Base-by-base conservation (phyloP, 2,888 invertebrate species). In the Cordilura impudica region DNA sequence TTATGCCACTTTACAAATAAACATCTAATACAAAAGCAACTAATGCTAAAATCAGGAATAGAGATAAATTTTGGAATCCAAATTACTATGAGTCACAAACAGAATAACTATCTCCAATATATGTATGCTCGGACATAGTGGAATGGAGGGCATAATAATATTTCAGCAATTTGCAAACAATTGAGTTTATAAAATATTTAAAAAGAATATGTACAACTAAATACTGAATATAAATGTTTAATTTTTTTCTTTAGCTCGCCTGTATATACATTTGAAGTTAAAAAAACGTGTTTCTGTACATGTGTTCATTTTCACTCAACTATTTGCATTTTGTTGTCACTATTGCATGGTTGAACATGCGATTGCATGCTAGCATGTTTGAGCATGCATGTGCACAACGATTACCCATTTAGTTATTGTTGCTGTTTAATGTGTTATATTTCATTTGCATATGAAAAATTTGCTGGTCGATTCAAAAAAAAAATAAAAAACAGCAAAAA, bases 341-440 rank as follows among this genome's bases (percentile, higher is more conserved):
- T 51, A 54, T 31, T 53, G 35, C 51, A 47, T 63, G 65, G 12
- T 12, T 31, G 18, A 69, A 18, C 69, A 53, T 63, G 65, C 63
- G 31, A 45, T 60, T 67, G 39, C 69, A 63, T 69, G 66, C 16
- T 60, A 23, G 12, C 49, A 21, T 51, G 63, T 47, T 29, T 63
- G 63, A 19, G 63, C 35, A 39, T 69, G 58, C 51, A 31, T 69
- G 47, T 54, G 35, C 73, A 58, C 29, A 69, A 49, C 65, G 65
- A 73, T 70, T 70, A 78, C 60, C 58, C 73, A 65, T 78, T 72
- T 66, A 43, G 51, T 60, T 35, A 66, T 12, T 39, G n/a, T 39
- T 39, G 35, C 35, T 39, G 49, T 63, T 63, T 63, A 63, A 63
- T 51, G 63, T 63, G 63, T 63, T 63, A 63, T 49, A 51, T 63